Conservation (phyloP, 2,797 vertebrate genomes). For the Alectoris magna region DNA sequence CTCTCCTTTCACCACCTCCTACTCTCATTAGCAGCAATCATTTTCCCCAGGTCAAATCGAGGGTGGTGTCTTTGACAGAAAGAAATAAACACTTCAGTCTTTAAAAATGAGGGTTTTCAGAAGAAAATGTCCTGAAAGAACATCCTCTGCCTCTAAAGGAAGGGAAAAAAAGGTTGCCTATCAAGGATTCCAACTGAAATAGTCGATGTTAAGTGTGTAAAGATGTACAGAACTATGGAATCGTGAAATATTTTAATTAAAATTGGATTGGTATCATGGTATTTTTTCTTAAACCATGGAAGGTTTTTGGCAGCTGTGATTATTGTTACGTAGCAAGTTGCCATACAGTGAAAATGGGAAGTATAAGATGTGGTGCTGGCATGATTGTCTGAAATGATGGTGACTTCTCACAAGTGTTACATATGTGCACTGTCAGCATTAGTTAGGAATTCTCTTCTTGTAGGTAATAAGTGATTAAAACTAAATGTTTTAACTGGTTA, state of each 20-base stretch:
- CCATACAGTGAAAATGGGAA: no score
- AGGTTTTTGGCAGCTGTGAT: no score
- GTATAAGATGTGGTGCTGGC: no score
- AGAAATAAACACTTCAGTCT: not conserved
- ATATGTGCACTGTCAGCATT: no score
- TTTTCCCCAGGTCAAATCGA: not conserved
- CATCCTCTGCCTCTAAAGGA: not conserved
- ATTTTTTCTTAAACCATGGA: no score
- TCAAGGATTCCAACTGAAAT: not conserved
- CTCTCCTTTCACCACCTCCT: not conserved
- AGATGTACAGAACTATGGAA: not conserved
- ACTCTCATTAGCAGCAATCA: not conserved
- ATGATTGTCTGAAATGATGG: no score
- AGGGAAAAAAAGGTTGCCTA: not conserved
- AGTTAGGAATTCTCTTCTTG: no score
- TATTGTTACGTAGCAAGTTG: no score
- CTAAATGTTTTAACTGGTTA: no score
- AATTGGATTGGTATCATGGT: not conserved
- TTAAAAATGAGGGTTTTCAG: not conserved
- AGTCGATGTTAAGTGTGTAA: not conserved
- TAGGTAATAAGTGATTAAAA: no score
- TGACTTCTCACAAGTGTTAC: no score
- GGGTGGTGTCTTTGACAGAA: not conserved
- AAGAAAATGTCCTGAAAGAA: not conserved
- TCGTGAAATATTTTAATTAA: not conserved